These are phyloP conservation scores for Carcina quercana DNA, from an alignment of 2,888 invertebrate species.

Conservation along the genomic window DNA sequence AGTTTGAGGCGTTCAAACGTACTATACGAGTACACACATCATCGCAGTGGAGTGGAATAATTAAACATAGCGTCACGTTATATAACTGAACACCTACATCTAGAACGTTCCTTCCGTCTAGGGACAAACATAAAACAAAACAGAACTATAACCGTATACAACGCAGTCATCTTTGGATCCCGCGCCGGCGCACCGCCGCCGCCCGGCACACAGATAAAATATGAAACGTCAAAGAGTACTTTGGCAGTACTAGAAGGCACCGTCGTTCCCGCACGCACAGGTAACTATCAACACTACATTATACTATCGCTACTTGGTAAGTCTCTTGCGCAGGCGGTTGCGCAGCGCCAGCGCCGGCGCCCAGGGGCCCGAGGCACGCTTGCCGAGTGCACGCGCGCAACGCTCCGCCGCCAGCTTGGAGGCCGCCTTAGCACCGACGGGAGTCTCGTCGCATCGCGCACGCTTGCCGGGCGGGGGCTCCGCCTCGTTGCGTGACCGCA, in stretches of 20 bases:
- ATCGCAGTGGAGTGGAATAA: conserved; percentile 3
- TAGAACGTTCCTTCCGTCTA: no score
- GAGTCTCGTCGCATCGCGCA: conserved; percentile 22
- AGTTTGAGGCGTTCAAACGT: no score
- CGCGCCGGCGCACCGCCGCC: conserved; percentile 19
- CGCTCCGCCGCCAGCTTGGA: conserved; percentile 28
- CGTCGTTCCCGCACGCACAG: conserved; percentile 31
- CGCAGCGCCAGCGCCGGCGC: conserved; percentile 57
- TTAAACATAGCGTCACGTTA: conserved; percentile 3
- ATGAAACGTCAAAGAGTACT: conserved; percentile 35
- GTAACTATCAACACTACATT: conserved; percentile 26
- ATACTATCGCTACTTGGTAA: conserved; percentile 45
- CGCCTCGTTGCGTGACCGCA: conserved; percentile 39
- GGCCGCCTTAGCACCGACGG: conserved; percentile 21
- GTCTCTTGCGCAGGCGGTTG: conserved; percentile 56
- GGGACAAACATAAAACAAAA: conserved; percentile 37
- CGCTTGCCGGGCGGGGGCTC: conserved; percentile 24
- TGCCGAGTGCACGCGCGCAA: conserved; percentile 33
- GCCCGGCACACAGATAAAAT: conserved; percentile 22
- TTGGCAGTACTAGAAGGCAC: conserved; percentile 48
- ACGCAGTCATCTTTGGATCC: conserved; percentile 61
- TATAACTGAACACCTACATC: conserved; percentile 7
- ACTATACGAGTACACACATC: no score
- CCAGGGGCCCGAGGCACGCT: conserved; percentile 52
- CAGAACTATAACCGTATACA: conserved; percentile 52